Evolutionary conservation across 1,140 invertebrate genomes (phyloP).

Genomic region (Hyles vespertilio): DNA sequence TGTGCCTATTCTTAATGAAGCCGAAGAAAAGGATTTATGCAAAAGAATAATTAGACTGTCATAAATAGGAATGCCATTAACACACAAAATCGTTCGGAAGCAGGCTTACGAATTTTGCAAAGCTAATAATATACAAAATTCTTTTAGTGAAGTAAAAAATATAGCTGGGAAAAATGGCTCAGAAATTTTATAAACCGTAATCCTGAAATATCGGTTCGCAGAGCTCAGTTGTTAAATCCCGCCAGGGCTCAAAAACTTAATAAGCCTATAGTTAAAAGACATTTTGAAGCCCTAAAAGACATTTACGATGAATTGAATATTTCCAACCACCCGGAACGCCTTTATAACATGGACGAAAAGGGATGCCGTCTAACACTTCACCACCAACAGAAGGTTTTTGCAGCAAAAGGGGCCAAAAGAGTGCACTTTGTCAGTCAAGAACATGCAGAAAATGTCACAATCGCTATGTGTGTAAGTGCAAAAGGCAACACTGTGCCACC

Average conservation of each 20-base stretch:
- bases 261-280: constrained; percentile 39
- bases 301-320: constrained; percentile 41
- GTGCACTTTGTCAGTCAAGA: constrained; percentile 21
- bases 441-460: constrained; percentile 58
- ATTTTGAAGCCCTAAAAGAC: constrained; percentile 38
- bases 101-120: constrained; percentile 32
- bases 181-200: constrained; percentile 16
- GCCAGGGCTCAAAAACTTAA: constrained; percentile 56
- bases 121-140: constrained; percentile 20
- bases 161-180: constrained; percentile 23
- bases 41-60: constrained; percentile 30
- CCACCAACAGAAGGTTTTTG: constrained; percentile 29
- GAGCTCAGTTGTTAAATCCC: constrained; percentile 54
- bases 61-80: constrained; percentile 35
- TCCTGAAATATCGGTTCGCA: constrained; percentile 30
- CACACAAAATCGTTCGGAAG: constrained; percentile 25
- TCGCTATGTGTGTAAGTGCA: constrained; percentile 47
- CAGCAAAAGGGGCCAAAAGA: no score
- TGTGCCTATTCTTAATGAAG: constrained; percentile 25
- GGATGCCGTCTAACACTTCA: constrained; percentile 53
- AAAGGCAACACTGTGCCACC: constrained; percentile 34
- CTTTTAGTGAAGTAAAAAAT: constrained; percentile 15
- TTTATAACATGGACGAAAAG: constrained; percentile 71
- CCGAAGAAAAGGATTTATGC: constrained; percentile 32
- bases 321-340: constrained; percentile 33